Percentiles rank a stretch among this genome's conserved stretches.
Conservation (phyloP, 2,797 vertebrate species). For the Danio tinwini region DNA sequence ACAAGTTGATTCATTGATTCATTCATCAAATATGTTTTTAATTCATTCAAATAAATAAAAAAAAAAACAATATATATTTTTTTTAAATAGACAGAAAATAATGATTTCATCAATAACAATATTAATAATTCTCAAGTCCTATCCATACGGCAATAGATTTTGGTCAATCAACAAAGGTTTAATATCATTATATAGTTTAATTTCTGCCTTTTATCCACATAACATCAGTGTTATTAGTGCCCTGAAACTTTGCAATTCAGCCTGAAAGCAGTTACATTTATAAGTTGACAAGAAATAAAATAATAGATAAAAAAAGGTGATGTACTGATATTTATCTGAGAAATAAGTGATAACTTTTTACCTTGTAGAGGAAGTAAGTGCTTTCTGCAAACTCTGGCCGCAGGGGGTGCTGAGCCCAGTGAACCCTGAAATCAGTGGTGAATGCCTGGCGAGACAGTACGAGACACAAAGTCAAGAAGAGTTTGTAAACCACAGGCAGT, state of each 20-base stretch:
- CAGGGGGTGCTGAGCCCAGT: constrained; percentile 98
- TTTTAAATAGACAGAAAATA: too few relatives aligned
- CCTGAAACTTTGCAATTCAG: not conserved
- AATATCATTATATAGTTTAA: too few relatives aligned
- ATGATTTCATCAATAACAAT: too few relatives aligned
- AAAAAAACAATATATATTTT: too few relatives aligned
- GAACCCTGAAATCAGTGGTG: constrained; percentile 98
- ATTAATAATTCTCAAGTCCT: too few relatives aligned
- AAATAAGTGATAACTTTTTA: constrained; percentile 61
- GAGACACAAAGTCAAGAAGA: not conserved
- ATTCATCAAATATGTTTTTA: too few relatives aligned
- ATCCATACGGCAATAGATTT: too few relatives aligned
- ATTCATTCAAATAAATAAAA: too few relatives aligned
- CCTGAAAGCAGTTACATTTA: not conserved
- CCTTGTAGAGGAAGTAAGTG: constrained; percentile 99
- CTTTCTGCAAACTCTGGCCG: constrained; percentile 99
- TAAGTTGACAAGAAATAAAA: not conserved
- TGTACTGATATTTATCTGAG: not conserved
- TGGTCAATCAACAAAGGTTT: too few relatives aligned
- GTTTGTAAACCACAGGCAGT: constrained; percentile 2
- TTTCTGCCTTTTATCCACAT: too few relatives aligned
- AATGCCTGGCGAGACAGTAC: constrained; percentile 84
- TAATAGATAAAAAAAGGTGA: not conserved
- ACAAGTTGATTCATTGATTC: too few relatives aligned
- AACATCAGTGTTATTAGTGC: too few relatives aligned